Evolutionary conservation across 2,113 vertebrate genomes (phyloP).

Genomic region (Nycticryphes semicollaris): DNA sequence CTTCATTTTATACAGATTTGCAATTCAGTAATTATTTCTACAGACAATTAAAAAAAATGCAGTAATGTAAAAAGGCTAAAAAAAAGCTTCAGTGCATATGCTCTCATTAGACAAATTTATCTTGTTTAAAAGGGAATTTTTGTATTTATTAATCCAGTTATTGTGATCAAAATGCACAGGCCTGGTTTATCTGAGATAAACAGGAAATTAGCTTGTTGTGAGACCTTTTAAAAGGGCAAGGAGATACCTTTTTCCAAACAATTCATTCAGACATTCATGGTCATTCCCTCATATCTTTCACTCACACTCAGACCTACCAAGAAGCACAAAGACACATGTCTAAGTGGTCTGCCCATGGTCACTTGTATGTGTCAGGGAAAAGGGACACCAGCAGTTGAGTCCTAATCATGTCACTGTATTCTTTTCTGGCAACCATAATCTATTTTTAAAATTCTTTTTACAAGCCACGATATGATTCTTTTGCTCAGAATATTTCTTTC

Average conservation of each 20-base stretch:
- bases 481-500: neutral
- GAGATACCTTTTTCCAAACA: neutral
- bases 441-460: neutral
- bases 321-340: neutral
- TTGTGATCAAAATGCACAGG: neutral
- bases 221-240: neutral
- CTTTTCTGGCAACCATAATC: neutral
- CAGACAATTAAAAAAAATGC: neutral
- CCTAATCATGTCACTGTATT: neutral
- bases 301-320: neutral
- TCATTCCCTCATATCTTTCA: neutral
- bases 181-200: neutral
- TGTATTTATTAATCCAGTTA: neutral
- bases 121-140: neutral
- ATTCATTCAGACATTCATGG: neutral
- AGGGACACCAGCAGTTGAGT: neutral
- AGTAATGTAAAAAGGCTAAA: neutral
- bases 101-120: neutral
- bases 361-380: neutral
- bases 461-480: neutral
- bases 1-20: neutral
- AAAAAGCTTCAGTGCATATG: neutral
- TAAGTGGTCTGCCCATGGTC: neutral
- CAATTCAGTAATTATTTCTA: neutral
- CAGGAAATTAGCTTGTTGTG: neutral